Evolutionary conservation across 2,113 vertebrate genomes (phyloP).

Genomic region (Saccopteryx bilineata): DNA sequence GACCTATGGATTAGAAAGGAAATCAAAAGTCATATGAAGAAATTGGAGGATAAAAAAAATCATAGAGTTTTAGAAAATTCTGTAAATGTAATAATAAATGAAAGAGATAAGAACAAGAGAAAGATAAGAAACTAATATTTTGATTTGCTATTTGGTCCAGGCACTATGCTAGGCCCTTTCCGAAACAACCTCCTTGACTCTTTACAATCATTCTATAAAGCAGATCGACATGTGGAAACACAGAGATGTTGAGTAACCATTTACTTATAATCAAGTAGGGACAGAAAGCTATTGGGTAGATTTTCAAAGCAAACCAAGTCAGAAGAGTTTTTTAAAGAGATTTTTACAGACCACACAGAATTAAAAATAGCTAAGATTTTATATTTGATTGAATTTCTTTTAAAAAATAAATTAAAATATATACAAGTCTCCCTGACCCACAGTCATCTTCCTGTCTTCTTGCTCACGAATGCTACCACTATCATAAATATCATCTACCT

Average conservation of each 20-base stretch:
- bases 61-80: not conserved
- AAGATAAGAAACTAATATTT: not conserved
- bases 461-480: not conserved
- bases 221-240: not conserved
- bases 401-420: constrained; percentile 32
- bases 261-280: not conserved
- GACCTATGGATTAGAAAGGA: not conserved
- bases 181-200: not conserved
- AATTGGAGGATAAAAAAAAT: not conserved
- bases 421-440: not conserved
- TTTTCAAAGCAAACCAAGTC: constrained; percentile 15
- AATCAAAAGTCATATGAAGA: not conserved
- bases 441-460: not conserved
- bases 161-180: not conserved
- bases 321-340: not conserved
- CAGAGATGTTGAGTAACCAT: not conserved
- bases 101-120: not conserved
- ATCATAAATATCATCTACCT: not conserved
- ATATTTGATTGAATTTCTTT: constrained; percentile 33
- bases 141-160: not conserved
- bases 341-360: not conserved
- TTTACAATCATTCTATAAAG: not conserved
- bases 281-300: not conserved
- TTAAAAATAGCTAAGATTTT: not conserved
- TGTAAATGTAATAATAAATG: not conserved